Evolutionary conservation across 2,888 invertebrate species (phyloP).

Genomic region (Agrotis segetum): DNA sequence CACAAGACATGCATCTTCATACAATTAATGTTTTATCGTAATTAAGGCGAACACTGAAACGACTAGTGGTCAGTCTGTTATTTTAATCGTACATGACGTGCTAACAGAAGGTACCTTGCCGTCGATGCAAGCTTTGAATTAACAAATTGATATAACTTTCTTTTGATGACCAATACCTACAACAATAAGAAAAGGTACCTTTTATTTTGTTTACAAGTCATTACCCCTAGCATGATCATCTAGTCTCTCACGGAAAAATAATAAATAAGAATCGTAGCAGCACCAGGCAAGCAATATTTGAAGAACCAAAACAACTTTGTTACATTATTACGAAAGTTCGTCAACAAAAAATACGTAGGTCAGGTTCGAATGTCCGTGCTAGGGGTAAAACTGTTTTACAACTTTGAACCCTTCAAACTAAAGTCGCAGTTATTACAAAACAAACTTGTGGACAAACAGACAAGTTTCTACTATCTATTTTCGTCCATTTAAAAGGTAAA

Average conservation of each 20-base stretch:
- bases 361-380: constrained; percentile 6
- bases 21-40: constrained; percentile 38
- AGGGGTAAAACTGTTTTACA: neutral
- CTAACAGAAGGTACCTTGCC: constrained; percentile 17
- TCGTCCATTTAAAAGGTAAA: constrained; percentile 22
- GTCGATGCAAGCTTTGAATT: constrained; percentile 19
- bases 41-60: constrained; percentile 50
- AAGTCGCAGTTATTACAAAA: constrained; percentile 1
- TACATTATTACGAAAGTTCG: neutral
- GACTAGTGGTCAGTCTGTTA: constrained; percentile 54
- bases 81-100: constrained; percentile 4
- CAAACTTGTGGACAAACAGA: constrained; percentile 21
- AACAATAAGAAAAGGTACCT: neutral
- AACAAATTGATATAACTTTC: constrained; percentile 4
- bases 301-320: too few relatives aligned
- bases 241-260: neutral
- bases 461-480: constrained; percentile 4
- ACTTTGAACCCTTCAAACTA: neutral
- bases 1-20: constrained; percentile 19
- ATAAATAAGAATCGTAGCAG: constrained; percentile 6
- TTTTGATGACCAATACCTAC: neutral
- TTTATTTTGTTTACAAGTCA: neutral
- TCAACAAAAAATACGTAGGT: neutral
- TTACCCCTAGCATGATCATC: constrained; percentile 4
- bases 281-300: constrained; percentile 7